Percentiles rank a stretch among this genome's conserved stretches.
Conservation (phyloP, 35 echinoderm and acorn worm genomes). For the Eucidaris tribuloides region DNA sequence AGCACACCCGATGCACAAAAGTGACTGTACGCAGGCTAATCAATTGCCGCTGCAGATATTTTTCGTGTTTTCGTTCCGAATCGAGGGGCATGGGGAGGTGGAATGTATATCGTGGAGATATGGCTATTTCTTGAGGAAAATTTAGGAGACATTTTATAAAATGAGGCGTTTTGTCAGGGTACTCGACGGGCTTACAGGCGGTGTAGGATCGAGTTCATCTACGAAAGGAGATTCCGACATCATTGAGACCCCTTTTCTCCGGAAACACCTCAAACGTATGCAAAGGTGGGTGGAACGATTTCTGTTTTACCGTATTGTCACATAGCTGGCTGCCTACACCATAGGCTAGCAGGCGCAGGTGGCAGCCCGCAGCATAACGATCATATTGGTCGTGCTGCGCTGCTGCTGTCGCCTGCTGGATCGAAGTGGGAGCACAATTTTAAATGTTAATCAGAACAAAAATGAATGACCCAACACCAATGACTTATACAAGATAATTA, state of each 20-base stretch:
- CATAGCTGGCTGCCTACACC: too few species aligned
- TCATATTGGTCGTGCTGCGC: too few species aligned
- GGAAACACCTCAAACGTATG: conserved; percentile 90
- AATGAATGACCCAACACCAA: background rate
- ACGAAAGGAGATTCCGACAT: conserved; percentile 94
- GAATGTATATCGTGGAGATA: conserved; percentile 62
- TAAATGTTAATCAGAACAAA: too few species aligned
- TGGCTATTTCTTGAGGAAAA: conserved; percentile 82
- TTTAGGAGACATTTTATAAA: conserved; percentile 57
- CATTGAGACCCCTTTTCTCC: conserved; percentile 71
- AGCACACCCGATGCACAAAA: conserved; percentile 1
- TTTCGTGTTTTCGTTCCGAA: conserved; percentile 14
- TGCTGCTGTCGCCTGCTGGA: too few species aligned
- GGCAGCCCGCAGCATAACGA: too few species aligned
- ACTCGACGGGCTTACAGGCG: conserved; percentile 70
- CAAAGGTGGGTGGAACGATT: conserved; percentile 75
- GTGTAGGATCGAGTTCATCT: conserved; percentile 63
- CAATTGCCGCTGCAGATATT: background rate
- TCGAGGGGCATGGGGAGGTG: conserved; percentile 18
- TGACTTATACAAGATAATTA: background rate
- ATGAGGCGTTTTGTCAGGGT: conserved; percentile 87
- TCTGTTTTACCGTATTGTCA: too few species aligned
- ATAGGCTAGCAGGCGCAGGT: too few species aligned
- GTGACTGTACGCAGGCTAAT: conserved; percentile 30
- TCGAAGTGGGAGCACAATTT: too few species aligned